These are phyloP conservation scores for Crenichthys baileyi DNA, from an alignment of 2,797 vertebrate species.

Conservation along the genomic window DNA sequence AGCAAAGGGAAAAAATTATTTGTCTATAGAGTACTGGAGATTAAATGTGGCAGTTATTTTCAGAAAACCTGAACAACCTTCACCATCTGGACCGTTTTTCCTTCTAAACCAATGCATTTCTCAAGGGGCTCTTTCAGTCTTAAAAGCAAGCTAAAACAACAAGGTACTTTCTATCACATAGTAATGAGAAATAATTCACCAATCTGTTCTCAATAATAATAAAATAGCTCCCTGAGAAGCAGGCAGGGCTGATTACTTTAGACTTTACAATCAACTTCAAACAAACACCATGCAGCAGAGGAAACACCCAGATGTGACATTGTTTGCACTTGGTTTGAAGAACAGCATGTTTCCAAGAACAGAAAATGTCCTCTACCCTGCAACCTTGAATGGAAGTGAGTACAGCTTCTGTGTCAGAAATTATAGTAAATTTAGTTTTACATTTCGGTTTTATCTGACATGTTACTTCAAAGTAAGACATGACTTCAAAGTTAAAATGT, in stretches of 20 bases:
- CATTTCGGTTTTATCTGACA: conserved; percentile 32
- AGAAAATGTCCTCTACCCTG: conserved; percentile 25
- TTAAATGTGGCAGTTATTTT: conserved; percentile 48
- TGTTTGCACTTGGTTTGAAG: conserved; percentile 21
- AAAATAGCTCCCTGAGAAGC: conserved; percentile 24
- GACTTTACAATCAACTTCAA: conserved; percentile 34
- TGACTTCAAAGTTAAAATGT: conserved; percentile 29
- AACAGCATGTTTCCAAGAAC: conserved; percentile 14
- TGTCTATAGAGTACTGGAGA: conserved; percentile 35
- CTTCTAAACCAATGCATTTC: conserved; percentile 24
- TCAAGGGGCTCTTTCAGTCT: conserved; percentile 32
- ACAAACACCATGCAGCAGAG: conserved; percentile 29
- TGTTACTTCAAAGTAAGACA: conserved; percentile 19
- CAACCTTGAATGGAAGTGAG: conserved; percentile 28
- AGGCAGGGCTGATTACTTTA: conserved; percentile 46
- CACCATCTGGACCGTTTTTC: conserved; percentile 38
- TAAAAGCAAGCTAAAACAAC: conserved; percentile 45
- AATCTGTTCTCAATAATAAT: conserved; percentile 43
- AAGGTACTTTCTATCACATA: conserved; percentile 58
- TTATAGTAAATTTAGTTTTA: conserved; percentile 29
- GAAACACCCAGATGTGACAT: conserved; percentile 25
- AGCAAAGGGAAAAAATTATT: conserved; percentile 4
- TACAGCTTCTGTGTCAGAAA: conserved; percentile 11
- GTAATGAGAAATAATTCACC: conserved; percentile 55
- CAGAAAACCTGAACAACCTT: conserved; percentile 39